Conservation (phyloP, 2,797 vertebrate genomes). For the Eptatretus atami region DNA sequence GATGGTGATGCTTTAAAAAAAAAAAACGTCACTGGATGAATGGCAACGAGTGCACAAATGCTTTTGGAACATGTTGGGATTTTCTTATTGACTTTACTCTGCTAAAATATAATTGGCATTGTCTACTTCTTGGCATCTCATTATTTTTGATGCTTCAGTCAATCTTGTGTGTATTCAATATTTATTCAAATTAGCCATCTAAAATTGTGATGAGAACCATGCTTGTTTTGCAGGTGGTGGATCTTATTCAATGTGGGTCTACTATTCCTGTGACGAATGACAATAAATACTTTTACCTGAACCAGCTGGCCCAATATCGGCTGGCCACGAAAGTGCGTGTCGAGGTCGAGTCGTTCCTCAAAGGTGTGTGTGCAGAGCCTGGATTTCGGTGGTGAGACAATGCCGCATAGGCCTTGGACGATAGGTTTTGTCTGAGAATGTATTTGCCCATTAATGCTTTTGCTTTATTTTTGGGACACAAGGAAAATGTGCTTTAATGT, state of each 20-base stretch:
- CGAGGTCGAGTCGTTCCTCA: slow-evolving; percentile 88
- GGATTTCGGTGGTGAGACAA: too few species aligned
- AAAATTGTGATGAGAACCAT: neutral
- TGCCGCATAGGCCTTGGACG: too few species aligned
- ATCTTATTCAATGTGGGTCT: slow-evolving; percentile 58
- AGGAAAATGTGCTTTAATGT: too few species aligned
- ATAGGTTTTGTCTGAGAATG: too few species aligned
- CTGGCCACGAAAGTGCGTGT: slow-evolving; percentile 80
- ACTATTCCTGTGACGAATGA: slow-evolving; percentile 67
- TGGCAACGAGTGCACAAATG: neutral
- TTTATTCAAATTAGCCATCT: slow-evolving; percentile 7
- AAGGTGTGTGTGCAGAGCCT: slow-evolving; percentile 24
- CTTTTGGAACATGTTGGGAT: neutral
- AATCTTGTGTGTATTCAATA: slow-evolving; percentile 8
- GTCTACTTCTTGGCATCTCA: slow-evolving; percentile 1
- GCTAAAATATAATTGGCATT: neutral
- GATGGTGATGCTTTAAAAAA: too few species aligned
- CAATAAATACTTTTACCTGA: slow-evolving; percentile 89
- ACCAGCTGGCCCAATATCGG: slow-evolving; percentile 67
- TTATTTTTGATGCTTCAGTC: neutral
- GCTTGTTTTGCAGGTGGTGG: slow-evolving; percentile 33
- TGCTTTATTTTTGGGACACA: too few species aligned
- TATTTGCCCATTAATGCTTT: too few species aligned
- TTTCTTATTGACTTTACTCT: neutral
- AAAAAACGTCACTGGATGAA: too few species aligned